Conservation (phyloP, 2,888 invertebrate species). For the Malthinus seriepunctatus region DNA sequence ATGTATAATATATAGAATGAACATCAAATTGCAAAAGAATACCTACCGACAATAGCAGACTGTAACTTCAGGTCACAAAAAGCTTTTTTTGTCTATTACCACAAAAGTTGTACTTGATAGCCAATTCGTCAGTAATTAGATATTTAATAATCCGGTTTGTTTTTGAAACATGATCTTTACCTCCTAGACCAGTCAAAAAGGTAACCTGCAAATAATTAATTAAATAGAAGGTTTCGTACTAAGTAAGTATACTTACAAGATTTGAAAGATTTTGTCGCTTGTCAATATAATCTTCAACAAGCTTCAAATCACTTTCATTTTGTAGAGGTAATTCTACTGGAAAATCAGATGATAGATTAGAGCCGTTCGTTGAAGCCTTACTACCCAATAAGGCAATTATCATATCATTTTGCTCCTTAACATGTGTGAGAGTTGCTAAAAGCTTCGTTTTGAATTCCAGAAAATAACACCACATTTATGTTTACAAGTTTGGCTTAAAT, state of each 20-base stretch:
- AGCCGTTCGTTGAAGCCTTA: neutral
- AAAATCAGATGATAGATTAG: neutral
- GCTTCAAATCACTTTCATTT: neutral
- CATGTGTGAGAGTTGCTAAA: neutral
- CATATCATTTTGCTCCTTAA: neutral
- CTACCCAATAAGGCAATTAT: neutral
- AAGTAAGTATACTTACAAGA: neutral
- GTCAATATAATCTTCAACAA: neutral
- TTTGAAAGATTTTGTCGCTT: too few relatives aligned
- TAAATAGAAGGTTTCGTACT: neutral
- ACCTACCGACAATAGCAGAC: neutral
- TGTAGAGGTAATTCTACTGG: neutral
- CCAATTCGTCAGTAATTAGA: neutral
- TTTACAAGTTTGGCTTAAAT: too few relatives aligned
- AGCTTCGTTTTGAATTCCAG: neutral
- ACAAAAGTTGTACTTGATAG: neutral
- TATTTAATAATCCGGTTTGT: neutral
- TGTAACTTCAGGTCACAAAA: neutral
- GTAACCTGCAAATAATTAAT: neutral
- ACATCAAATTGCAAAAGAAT: too few relatives aligned
- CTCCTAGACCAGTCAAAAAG: neutral
- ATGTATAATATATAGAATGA: neutral
- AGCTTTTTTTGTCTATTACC: neutral
- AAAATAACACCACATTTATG: neutral
- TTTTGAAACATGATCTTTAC: neutral